A percentile compares a stretch with the other conserved stretches of the same genome.
Evolutionary conservation across 1,140 invertebrate genomes (phyloP).

Genomic region (Caenorhabditis inopinata): DNA sequence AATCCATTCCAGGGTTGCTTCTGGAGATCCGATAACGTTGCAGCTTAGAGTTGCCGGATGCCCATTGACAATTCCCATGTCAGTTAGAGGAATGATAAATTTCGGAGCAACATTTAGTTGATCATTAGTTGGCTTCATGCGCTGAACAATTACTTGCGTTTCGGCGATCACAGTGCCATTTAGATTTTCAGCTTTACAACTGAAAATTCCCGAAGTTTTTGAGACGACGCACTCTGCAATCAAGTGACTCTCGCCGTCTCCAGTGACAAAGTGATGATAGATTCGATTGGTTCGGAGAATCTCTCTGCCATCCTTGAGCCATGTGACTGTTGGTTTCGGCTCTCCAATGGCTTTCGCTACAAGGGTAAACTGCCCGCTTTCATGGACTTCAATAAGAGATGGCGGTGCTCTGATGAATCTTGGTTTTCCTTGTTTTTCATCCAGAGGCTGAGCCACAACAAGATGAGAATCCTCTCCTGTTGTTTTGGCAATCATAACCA

Average conservation of each 20-base stretch:
- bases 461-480: constrained; percentile 53
- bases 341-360: constrained; percentile 49
- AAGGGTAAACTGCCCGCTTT: constrained; percentile 49
- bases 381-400: constrained; percentile 43
- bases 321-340: constrained; percentile 50
- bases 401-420: constrained; percentile 47
- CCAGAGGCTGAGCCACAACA: constrained; percentile 46
- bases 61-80: constrained; percentile 49
- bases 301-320: constrained; percentile 44
- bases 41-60: constrained; percentile 50
- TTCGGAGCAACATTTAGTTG: constrained; percentile 36
- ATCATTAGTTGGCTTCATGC: not conserved
- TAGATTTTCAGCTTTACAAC: constrained; percentile 52
- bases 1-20: constrained; percentile 51
- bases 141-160: constrained; percentile 46
- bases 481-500: constrained; percentile 53
- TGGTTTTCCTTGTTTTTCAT: constrained; percentile 44
- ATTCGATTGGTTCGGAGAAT: constrained; percentile 46
- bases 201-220: constrained; percentile 53
- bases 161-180: constrained; percentile 43
- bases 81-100: constrained; percentile 43
- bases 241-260: constrained; percentile 49
- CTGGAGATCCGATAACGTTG: constrained; percentile 48
- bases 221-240: constrained; percentile 50
- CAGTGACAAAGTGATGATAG: constrained; percentile 47